Conservation (phyloP, 1,140 invertebrate genomes). For the Homarus americanus region DNA sequence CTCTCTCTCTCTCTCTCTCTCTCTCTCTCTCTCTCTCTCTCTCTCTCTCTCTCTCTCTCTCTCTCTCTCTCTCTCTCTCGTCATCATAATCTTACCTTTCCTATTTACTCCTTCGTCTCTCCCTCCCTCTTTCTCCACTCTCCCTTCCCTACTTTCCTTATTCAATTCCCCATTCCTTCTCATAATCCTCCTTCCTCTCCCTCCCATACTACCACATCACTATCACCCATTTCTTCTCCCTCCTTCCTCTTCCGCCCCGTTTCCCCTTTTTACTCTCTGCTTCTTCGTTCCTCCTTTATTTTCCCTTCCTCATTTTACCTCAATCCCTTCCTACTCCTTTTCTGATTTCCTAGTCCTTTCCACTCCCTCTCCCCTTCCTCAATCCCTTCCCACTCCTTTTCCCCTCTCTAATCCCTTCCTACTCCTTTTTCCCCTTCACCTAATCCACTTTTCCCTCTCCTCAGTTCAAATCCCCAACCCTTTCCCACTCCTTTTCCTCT, state of each 20-base stretch:
- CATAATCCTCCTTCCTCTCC: neutral
- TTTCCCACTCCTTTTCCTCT: too few relatives aligned
- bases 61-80: too few relatives aligned
- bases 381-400: neutral
- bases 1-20: conserved; percentile 17
- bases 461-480: neutral
- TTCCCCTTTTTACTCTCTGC: neutral
- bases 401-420: too few relatives aligned
- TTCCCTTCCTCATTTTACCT: too few relatives aligned
- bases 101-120: too few relatives aligned
- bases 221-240: neutral
- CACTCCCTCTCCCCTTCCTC: neutral
- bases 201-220: neutral
- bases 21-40: neutral
- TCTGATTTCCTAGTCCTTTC: too few relatives aligned
- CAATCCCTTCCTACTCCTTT: too few relatives aligned
- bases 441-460: neutral
- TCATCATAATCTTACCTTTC: too few relatives aligned
- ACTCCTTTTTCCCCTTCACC: too few relatives aligned
- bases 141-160: too few relatives aligned
- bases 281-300: neutral
- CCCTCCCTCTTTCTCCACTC: too few relatives aligned
- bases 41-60: neutral
- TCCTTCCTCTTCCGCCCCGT: neutral
- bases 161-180: neutral